Percentiles rank a stretch among this genome's conserved stretches.
Conservation (phyloP, 1,140 invertebrate species). For the Alviniconcha marisindica region DNA sequence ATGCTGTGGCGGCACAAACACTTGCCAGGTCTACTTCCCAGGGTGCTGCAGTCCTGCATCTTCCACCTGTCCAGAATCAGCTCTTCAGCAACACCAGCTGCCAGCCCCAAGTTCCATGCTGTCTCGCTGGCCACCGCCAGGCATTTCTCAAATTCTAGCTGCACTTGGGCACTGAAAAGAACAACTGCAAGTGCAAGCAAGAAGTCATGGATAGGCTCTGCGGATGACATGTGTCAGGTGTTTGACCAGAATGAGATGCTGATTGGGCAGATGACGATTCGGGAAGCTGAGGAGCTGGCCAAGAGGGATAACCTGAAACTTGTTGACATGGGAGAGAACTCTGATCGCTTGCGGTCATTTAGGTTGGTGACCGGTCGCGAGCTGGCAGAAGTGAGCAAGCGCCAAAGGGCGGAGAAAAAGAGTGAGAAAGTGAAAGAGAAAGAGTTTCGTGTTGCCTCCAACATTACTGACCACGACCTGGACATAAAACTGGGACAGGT, state of each 20-base stretch:
- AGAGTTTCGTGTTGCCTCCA: constrained; percentile 29
- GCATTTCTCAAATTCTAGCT: not conserved
- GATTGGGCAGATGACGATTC: constrained; percentile 38
- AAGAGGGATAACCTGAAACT: constrained; percentile 35
- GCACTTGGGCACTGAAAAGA: not conserved
- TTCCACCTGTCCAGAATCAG: constrained; percentile 13
- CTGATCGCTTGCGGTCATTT: constrained; percentile 31
- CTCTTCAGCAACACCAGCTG: not conserved
- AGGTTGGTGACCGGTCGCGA: constrained; percentile 32
- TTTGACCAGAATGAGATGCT: constrained; percentile 41
- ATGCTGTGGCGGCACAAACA: not conserved
- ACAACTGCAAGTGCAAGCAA: not conserved
- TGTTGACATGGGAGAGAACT: constrained; percentile 35
- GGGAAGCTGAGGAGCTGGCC: constrained; percentile 33
- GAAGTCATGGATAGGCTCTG: not conserved
- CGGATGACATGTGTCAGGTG: constrained; percentile 14
- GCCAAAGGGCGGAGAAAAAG: constrained; percentile 25
- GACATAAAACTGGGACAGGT: constrained; percentile 33
- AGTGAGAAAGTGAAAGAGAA: constrained; percentile 37
- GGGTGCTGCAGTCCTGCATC: not conserved
- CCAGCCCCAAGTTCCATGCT: too few species aligned
- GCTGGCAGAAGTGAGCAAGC: constrained; percentile 38
- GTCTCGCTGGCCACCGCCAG: not conserved
- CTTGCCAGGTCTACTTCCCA: not conserved
- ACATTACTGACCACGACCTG: constrained; percentile 40